These are phyloP conservation scores for Tortrix viridana DNA, from an alignment of 2,888 invertebrate species.

Conservation along the genomic window DNA sequence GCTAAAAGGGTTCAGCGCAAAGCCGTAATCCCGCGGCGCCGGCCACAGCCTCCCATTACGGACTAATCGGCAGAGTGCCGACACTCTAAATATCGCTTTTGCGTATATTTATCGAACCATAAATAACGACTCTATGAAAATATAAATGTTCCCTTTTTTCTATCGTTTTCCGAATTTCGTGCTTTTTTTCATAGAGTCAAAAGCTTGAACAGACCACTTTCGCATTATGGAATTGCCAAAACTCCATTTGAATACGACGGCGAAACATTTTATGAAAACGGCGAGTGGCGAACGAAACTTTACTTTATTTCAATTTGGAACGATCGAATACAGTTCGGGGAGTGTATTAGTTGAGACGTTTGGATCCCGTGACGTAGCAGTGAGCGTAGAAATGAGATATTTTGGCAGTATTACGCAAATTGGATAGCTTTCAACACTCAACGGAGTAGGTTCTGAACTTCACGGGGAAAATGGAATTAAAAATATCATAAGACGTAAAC, in stretches of 20 bases:
- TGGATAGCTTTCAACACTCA: slow-evolving; percentile 85
- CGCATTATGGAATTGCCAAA: slow-evolving; percentile 85
- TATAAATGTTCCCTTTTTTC: slow-evolving; percentile 83
- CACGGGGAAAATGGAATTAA: slow-evolving; percentile 83
- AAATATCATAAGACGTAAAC: slow-evolving; percentile 83
- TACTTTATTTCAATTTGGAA: slow-evolving; percentile 43
- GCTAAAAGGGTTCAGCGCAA: slow-evolving; percentile 75
- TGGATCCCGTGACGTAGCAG: slow-evolving; percentile 55
- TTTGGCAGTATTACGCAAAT: slow-evolving; percentile 85
- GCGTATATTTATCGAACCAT: slow-evolving; percentile 78
- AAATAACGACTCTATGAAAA: slow-evolving; percentile 83
- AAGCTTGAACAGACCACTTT: slow-evolving; percentile 85
- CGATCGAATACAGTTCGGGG: slow-evolving; percentile 43
- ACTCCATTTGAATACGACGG: slow-evolving; percentile 69
- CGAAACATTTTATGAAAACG: slow-evolving; percentile 52
- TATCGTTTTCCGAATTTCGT: slow-evolving; percentile 80
- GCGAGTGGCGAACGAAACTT: slow-evolving; percentile 41
- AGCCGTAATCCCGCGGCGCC: slow-evolving; percentile 59
- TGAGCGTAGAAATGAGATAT: slow-evolving; percentile 85
- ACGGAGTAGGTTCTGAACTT: slow-evolving; percentile 83
- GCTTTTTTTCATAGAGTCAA: slow-evolving; percentile 83
- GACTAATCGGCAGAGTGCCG: slow-evolving; percentile 82
- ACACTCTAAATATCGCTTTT: slow-evolving; percentile 81
- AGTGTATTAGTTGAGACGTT: slow-evolving; percentile 51
- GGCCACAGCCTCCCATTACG: slow-evolving; percentile 59